Conservation (phyloP, 2,888 invertebrate species). For the Stenotaenia linearis region DNA sequence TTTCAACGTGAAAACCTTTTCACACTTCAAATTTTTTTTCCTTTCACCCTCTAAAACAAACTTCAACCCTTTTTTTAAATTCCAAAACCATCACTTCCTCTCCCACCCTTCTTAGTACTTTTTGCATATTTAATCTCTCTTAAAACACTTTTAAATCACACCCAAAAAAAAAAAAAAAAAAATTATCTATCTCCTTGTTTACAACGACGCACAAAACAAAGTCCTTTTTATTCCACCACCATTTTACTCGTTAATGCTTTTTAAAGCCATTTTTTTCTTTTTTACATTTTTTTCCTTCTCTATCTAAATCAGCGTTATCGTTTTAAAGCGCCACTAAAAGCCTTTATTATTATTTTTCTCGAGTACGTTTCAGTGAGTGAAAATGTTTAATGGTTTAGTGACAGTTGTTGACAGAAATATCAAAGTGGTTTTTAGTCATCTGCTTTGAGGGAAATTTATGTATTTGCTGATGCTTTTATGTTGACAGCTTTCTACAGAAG, state of each 20-base stretch:
- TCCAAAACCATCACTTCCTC: too few species aligned
- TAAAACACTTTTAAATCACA: too few species aligned
- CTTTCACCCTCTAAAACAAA: too few species aligned
- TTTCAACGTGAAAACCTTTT: too few species aligned
- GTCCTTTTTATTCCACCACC: not conserved
- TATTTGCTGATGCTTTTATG: constrained; percentile 1
- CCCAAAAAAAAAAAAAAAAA: not conserved
- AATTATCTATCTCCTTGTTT: not conserved
- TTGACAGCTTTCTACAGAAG: not conserved
- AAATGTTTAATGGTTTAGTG: not conserved
- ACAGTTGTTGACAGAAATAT: constrained; percentile 5
- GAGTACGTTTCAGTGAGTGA: not conserved
- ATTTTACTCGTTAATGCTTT: not conserved
- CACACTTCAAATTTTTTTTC: too few species aligned
- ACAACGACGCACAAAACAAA: not conserved
- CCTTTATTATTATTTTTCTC: not conserved
- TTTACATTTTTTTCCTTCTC: too few species aligned
- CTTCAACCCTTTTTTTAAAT: too few species aligned
- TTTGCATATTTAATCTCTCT: too few species aligned
- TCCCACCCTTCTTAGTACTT: too few species aligned
- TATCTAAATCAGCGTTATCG: not conserved
- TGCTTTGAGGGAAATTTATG: not conserved
- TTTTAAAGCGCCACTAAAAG: not conserved
- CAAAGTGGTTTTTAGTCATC: not conserved
- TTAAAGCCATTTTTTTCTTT: not conserved